These are phyloP conservation scores for Glossophaga mutica DNA, from an alignment of 2,797 vertebrate genomes.

Conservation along the genomic window DNA sequence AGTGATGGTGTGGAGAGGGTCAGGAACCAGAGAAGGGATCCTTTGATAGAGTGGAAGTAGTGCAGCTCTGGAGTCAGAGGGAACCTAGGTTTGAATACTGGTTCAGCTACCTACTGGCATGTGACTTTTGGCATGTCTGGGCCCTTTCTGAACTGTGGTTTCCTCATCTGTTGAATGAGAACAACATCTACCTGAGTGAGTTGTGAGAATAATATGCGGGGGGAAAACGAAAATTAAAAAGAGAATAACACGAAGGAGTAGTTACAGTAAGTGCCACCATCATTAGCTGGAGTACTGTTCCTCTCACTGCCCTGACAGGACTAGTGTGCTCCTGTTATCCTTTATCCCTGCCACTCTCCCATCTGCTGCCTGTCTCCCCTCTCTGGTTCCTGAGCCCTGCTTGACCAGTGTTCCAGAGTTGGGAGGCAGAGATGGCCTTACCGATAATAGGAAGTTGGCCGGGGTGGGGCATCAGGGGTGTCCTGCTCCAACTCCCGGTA, in stretches of 20 bases:
- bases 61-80: background rate
- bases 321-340: background rate
- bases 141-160: background rate
- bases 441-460: slow-evolving; percentile 97
- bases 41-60: background rate
- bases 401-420: slow-evolving; percentile 5
- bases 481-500: slow-evolving; percentile 97
- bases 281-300: background rate
- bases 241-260: background rate
- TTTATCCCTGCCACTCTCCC: background rate
- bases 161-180: slow-evolving; percentile 7
- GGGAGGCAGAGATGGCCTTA: slow-evolving; percentile 73
- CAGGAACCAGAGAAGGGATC: background rate
- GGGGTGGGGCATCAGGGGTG: slow-evolving; percentile 91
- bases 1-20: background rate
- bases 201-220: background rate
- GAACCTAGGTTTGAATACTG: background rate
- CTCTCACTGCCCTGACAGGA: background rate
- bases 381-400: background rate
- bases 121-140: background rate
- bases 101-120: background rate
- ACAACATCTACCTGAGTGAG: background rate
- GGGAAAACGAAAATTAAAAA: background rate
- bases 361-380: background rate
- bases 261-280: background rate